Base-by-base conservation (phyloP, 2,888 invertebrate species). In the Platypus cylindrus region DNA sequence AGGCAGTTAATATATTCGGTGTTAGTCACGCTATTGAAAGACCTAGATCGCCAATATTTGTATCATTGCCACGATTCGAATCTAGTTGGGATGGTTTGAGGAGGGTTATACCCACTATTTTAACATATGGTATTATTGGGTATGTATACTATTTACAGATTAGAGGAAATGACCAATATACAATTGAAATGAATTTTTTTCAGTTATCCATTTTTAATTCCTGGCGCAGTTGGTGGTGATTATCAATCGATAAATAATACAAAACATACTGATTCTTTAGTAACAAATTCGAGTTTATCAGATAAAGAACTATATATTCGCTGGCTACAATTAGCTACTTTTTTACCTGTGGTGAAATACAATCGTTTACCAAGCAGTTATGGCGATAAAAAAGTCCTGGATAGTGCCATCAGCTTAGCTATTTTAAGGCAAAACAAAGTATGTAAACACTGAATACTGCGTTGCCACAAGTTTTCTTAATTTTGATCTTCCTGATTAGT, bases 171-270 rank as follows among this genome's bases (percentile, higher is more conserved):
- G 20, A 20, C 9, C 20, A 20, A 20, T 20, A 20, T 20, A 20
- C n/a, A n/a, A n/a, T n/a, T n/a, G n/a, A n/a, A n/a, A n/a, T n/a
- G n/a, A n/a, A 15, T 27, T 9, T 27, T 24, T 34, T 34, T 2
- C 15, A 42, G 42, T 0, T 94, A 84, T 60, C 91, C 91, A 0
- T 93, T 93, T 50, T 72, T 93, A 26, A 77, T 94, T 67, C 89
- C 93, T 0, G 93, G 94, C 1, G 83, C 91, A 3, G 86, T 95
- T 1, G 95, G 95, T 0, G 95, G 91, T 0, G 89, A 90, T 49
- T 80, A 79, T 25, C 71, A 75, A 30, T 66, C 77, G 42, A 71
- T 75, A 2, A n/a, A n/a, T n/a, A 44, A 48, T 9, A 69, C 50
- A 51, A 70, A 37, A 58, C 70, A 62, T 51, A 8, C 43, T 53